Evolutionary conservation across 2,797 vertebrate species (phyloP), one percentile per base, ranked within the genome.

Genomic region (Acomys russatus): DNA sequence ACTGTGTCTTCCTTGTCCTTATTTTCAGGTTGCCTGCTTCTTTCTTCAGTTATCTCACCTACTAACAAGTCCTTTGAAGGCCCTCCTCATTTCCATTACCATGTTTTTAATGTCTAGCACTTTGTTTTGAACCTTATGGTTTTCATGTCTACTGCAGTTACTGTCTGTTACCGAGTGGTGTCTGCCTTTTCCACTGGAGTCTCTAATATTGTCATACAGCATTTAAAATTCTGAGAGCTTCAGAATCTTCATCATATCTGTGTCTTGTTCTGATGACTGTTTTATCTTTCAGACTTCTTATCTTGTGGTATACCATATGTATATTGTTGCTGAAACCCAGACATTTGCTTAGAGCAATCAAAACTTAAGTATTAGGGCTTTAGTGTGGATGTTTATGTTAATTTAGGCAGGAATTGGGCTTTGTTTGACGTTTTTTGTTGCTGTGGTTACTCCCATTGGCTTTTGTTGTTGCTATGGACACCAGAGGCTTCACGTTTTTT

Each of bases 401-500:
- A 77, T 89, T 76, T 92, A 86, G 76, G 64, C 17, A 68, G 74
- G 77, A 79, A 86, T 30, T 35, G 4, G 49, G 38, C 70, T 94
- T 1, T 68, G 9, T 90, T 95, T 95, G 77, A 93, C 64, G 76
- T 88, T n/a, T 88, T 18, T 91, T 95, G 89, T 90, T 96, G 64
- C 87, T 59, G 1, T 94, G 71, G 90, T 95, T 95, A 86, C 91
- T 73, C 68, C 33, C 56, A 33, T 91, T 96, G 93, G 93, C 70
- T 44, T 84, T 90, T 96, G 59, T 92, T 96, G 84, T 95, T 94
- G 44, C 87, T 89, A 23, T 95, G 84, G 73, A 74, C 66, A 94
- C 76, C 74, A 73, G 10, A 93, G 90, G 56, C 84, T 95, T 95
- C 38, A 73, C 0, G 14, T 91, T 88, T 91, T 79, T 85, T 28